Percentiles rank a stretch among this genome's conserved stretches.
Evolutionary conservation across 2,888 invertebrate species (phyloP).

Genomic region (Drosophila ustulata): DNA sequence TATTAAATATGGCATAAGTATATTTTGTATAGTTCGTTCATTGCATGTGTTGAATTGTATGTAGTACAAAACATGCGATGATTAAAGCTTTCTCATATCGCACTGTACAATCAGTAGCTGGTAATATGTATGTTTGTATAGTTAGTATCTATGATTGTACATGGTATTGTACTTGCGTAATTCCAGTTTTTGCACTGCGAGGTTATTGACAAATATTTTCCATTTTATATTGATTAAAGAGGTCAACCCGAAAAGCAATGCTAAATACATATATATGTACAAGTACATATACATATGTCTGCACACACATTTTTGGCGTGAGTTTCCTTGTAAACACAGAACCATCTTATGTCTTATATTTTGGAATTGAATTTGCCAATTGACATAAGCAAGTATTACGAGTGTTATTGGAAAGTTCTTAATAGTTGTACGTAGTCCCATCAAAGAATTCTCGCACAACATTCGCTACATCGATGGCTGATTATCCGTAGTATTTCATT

Average conservation of each 20-base stretch:
- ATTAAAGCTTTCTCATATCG: constrained; percentile 11
- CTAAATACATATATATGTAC: background rate
- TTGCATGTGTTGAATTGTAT: constrained; percentile 30
- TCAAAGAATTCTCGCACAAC: background rate
- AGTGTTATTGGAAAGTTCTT: background rate
- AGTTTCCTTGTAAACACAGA: too few relatives aligned
- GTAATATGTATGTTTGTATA: background rate
- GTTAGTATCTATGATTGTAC: constrained; percentile 4
- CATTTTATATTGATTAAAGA: background rate
- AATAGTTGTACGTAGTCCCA: background rate
- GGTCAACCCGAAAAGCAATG: background rate
- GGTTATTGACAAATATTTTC: background rate
- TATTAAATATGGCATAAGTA: constrained; percentile 15
- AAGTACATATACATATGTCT: too few relatives aligned
- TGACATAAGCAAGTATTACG: background rate
- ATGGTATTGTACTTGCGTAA: constrained; percentile 12
- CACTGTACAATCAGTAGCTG: constrained; percentile 26
- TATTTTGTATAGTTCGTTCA: background rate
- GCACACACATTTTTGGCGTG: too few relatives aligned
- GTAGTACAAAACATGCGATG: background rate
- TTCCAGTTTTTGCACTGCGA: background rate
- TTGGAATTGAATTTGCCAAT: background rate
- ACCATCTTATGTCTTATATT: too few relatives aligned
- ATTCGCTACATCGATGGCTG: background rate
- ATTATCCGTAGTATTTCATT: background rate